Evolutionary conservation across 1,140 invertebrate species (phyloP).

Genomic region (Bombus waltoni): DNA sequence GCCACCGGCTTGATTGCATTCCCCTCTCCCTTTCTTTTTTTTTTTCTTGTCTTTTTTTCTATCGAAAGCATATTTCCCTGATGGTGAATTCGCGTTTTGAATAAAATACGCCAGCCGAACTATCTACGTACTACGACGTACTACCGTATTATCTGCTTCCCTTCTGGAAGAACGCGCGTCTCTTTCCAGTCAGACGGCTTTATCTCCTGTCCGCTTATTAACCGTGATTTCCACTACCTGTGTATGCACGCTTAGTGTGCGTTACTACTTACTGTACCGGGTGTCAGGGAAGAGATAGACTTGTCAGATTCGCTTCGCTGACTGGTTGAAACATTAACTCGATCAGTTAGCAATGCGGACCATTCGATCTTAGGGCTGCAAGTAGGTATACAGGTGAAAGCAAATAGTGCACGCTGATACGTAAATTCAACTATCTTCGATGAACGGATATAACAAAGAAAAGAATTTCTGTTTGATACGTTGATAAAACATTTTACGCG

Average conservation of each 20-base stretch:
- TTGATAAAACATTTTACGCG: background rate
- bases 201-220: conserved; percentile 64
- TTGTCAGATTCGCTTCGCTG: conserved; percentile 21
- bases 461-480: background rate
- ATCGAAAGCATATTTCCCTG: conserved; percentile 35
- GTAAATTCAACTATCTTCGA: background rate
- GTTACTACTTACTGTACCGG: background rate
- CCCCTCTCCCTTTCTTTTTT: too few species aligned
- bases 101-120: conserved; percentile 18
- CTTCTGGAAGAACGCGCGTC: conserved; percentile 64
- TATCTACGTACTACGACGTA: background rate
- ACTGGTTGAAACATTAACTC: conserved; percentile 5
- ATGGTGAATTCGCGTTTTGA: conserved; percentile 48
- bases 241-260: background rate
- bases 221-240: conserved; percentile 44
- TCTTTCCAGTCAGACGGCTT: conserved; percentile 58
- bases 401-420: too few species aligned
- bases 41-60: conserved; percentile 7
- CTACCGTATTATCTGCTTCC: conserved; percentile 55
- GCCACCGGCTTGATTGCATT: conserved; percentile 10
- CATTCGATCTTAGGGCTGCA: background rate
- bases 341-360: conserved; percentile 33
- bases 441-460: background rate
- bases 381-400: too few species aligned
- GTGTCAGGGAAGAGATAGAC: conserved; percentile 37